Evolutionary conservation across 2,888 invertebrate species (phyloP), one percentile per base, ranked within the genome.

Genomic region (Emmelina monodactyla): DNA sequence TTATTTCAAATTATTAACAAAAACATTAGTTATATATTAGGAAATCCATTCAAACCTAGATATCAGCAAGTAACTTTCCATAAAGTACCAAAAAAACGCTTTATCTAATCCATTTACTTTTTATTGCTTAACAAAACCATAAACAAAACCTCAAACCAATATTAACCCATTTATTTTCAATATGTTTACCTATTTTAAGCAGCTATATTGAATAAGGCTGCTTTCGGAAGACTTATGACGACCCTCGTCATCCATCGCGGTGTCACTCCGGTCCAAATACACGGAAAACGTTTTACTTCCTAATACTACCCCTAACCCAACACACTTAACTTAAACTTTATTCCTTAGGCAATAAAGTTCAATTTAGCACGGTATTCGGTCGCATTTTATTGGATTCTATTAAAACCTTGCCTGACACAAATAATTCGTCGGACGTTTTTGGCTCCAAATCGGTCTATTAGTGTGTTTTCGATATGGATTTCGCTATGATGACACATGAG

Each of bases 211-310:
- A n/a, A n/a, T n/a, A n/a, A n/a, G n/a, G n/a, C n/a, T n/a, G n/a
- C n/a, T n/a, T n/a, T n/a, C n/a, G 58, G 72, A 75, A 75, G 75
- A 69, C 75, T 73, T 76, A 78, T 78, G 78, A 78, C 70, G 66
- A 76, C 75, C 76, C 73, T 68, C 62, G 69, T 76, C 76, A 73
- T 56, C 52, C 45, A 47, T 45, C 43, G 48, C 51, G 54, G 48
- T 59, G 61, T 63, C 66, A 58, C 58, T 51, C 57, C 46, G 45
- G 50, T 46, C 44, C 47, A 31, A 40, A 41, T 58, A 71, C 71
- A 70, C 55, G 63, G 62, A 66, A 73, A 73, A 63, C 71, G 70
- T 76, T 76, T 75, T 62, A 73, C 61, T 62, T 51, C 14, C 51
- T 55, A 57, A 53, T 49, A 62, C 3, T 11, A 25, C 4, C 11